phyloP scores from a whole-genome alignment of 2,113 vertebrate species.

The Trematocara variabile region DNA sequence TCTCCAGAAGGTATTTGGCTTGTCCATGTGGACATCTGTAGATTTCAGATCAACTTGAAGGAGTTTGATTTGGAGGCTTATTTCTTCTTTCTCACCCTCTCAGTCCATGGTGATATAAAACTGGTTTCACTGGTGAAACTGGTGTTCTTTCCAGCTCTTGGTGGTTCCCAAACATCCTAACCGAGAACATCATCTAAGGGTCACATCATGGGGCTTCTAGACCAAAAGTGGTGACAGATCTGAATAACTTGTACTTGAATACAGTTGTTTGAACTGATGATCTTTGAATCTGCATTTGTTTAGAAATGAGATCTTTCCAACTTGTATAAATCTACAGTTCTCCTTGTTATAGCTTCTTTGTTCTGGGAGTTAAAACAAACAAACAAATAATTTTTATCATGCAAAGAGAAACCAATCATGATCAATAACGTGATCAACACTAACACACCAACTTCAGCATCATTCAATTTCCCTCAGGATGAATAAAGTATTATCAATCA shows the following conservation, averaged over 20 bases:
- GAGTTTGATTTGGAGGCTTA: no score
- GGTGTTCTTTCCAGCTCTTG: no score
- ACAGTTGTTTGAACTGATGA: not conserved
- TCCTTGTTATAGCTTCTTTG: not conserved
- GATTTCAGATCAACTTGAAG: no score
- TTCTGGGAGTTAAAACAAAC: not conserved
- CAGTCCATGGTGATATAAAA: no score
- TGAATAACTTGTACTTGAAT: not conserved
- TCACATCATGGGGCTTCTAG: not conserved
- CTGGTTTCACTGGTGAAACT: no score
- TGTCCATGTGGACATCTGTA: no score
- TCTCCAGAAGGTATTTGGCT: no score
- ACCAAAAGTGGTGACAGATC: not conserved
- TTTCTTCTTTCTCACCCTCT: no score
- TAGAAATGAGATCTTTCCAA: not conserved
- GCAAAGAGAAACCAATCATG: not conserved
- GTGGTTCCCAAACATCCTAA: no score
- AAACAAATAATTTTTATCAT: not conserved
- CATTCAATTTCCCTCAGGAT: accelerated
- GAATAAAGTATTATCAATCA: not conserved
- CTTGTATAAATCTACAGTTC: not conserved
- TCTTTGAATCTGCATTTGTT: not conserved
- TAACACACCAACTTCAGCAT: not conserved
- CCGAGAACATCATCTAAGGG: accelerated
- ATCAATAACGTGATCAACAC: not conserved